Evolutionary conservation across 64 coral and sea anemone genomes (phyloP).

Genomic region (Montipora efflorescens): DNA sequence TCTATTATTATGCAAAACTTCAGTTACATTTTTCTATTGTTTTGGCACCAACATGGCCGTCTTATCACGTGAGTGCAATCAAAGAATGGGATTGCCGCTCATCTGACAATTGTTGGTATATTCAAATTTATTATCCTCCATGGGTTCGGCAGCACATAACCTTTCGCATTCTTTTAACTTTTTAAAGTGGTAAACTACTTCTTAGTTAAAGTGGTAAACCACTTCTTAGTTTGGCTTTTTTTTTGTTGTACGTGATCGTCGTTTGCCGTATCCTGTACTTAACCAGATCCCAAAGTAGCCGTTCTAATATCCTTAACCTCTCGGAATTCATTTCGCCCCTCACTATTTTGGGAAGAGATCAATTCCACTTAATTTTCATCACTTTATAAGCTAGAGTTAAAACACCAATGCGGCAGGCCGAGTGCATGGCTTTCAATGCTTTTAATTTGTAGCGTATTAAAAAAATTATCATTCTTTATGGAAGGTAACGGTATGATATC

Average conservation of each 20-base stretch:
- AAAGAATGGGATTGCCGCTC: neutral
- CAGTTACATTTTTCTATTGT: too few species aligned
- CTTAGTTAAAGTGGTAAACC: too few species aligned
- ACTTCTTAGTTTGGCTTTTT: neutral
- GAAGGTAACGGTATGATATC: slow-evolving; percentile 12
- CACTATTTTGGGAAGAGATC: neutral
- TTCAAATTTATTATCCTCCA: neutral
- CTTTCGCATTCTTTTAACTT: neutral
- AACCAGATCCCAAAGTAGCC: neutral
- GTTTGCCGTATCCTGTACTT: neutral
- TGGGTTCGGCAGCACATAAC: neutral
- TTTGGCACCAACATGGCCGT: too few species aligned
- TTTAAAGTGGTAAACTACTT: neutral
- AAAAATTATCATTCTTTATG: slow-evolving; percentile 11
- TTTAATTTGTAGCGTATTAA: slow-evolving; percentile 6
- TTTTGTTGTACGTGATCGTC: neutral
- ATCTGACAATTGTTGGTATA: neutral
- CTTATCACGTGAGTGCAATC: too few species aligned
- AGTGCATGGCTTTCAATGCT: neutral
- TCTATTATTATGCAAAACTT: too few species aligned
- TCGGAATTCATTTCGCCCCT: neutral
- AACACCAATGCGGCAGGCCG: neutral
- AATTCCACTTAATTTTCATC: slow-evolving; percentile 1
- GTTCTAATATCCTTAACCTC: neutral
- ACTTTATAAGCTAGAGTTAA: neutral